Evolutionary conservation across 2,888 invertebrate species (phyloP), one percentile per base, ranked within the genome.

Genomic region (Hanleya hanleyi): DNA sequence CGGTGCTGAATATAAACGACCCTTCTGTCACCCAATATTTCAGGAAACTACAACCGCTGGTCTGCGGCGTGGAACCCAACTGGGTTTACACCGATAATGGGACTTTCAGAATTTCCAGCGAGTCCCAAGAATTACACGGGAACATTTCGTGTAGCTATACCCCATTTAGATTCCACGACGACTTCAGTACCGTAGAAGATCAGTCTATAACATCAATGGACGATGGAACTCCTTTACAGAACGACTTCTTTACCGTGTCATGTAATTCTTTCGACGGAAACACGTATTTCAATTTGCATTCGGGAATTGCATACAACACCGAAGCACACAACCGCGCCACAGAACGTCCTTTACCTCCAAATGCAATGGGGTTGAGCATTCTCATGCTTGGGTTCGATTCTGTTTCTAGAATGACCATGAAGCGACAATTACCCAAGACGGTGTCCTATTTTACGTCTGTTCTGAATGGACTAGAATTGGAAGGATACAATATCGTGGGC

Each of bases 351-450:
- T 49, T 71, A 35, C 73, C 77, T 12, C 72, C 85, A 15, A 90
- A 91, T 69, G 90, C 92, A 70, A 84, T 93, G 15, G 92, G 92
- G 66, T 84, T 94, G 61, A 96, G 96, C 88, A 94, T 97, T 0
- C 90, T 97, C 0, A 96, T 97, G 92, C 93, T 96, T 77, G 97
- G 96, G 0, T 95, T 96, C 83, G 97, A 98, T 91, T 97, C 97
- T 0, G 90, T 97, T 0, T 96, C 97, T 0, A 93, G 94, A 65
- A 95, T 96, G 90, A 94, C 95, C 29, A 89, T 87, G 86, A 77
- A 85, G 67, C 77, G 90, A 15, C 82, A 84, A 47, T 70, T 90
- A 35, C 89, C 89, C 0, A 81, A 83, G 61, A 80, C 87, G 26
- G 79, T 87, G 68, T 73, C 80, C 7, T 89, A 86, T 75, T 85